Percentiles rank a stretch among this genome's conserved stretches.
Evolutionary conservation across 2,113 vertebrate genomes (phyloP).

Genomic region (Ammospiza caudacuta): DNA sequence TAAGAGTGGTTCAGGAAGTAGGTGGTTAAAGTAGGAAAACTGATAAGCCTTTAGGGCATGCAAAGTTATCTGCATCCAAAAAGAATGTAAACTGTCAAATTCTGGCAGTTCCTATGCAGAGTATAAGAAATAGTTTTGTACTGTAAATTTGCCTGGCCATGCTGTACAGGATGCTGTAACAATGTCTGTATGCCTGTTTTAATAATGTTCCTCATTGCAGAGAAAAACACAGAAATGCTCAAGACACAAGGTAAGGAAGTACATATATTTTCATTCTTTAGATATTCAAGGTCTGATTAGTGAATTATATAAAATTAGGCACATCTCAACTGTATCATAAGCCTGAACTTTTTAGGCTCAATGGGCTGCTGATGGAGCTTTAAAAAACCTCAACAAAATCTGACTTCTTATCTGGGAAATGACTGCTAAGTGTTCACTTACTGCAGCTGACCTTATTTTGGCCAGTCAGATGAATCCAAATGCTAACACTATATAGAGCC

Average conservation of each 20-base stretch:
- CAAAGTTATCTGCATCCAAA: neutral
- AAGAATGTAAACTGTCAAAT: neutral
- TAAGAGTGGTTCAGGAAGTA: neutral
- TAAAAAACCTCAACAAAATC: neutral
- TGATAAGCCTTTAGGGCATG: neutral
- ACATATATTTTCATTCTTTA: neutral
- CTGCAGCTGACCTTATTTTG: neutral
- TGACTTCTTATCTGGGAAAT: neutral
- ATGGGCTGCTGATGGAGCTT: neutral
- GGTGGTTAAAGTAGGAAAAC: neutral
- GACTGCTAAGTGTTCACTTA: neutral
- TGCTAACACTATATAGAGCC: neutral
- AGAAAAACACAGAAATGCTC: neutral
- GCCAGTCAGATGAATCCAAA: neutral
- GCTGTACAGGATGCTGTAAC: neutral
- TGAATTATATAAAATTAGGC: neutral
- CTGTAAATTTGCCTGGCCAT: neutral
- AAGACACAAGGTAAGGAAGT: neutral
- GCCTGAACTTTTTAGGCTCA: neutral
- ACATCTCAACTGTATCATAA: neutral
- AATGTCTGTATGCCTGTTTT: neutral
- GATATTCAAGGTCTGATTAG: neutral
- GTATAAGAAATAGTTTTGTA: neutral
- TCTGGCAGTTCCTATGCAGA: neutral
- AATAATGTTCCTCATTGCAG: neutral